Evolutionary conservation across 1,140 invertebrate genomes (phyloP).

Genomic region (Ceratina australensis): DNA sequence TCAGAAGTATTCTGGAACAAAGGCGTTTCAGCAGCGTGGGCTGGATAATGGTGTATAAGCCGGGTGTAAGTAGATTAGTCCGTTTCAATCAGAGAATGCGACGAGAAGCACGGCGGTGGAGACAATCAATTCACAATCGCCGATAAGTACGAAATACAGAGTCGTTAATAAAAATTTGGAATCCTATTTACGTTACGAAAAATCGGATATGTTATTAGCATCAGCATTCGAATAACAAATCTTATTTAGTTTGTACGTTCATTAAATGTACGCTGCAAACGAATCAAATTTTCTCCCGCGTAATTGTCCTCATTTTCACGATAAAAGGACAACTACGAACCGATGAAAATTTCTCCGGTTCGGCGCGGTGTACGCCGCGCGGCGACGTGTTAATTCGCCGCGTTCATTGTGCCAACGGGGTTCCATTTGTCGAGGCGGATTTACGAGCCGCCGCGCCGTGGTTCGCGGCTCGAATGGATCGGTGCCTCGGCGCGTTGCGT

Average conservation of each 20-base stretch:
- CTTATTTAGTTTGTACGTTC: no score
- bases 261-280: no score
- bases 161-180: no score
- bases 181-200: no score
- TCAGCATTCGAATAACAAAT: no score
- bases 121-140: no score
- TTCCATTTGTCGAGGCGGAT: constrained; percentile 29
- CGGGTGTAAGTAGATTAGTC: background rate
- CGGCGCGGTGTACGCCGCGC: background rate
- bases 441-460: constrained; percentile 2
- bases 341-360: constrained; percentile 2
- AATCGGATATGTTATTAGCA: no score
- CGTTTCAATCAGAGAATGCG: background rate
- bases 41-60: background rate
- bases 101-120: background rate
- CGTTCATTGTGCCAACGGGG: constrained; percentile 13
- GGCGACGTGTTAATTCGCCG: constrained; percentile 38
- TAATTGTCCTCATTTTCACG: background rate
- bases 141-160: no score
- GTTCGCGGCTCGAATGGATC: constrained; percentile 4
- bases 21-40: no score
- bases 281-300: background rate
- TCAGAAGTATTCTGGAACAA: no score
- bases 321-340: background rate
- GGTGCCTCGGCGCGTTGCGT: constrained; percentile 43